phyloP scores from a whole-genome alignment of 2,113 vertebrate genomes.

The Drymodes brunneopygia region DNA sequence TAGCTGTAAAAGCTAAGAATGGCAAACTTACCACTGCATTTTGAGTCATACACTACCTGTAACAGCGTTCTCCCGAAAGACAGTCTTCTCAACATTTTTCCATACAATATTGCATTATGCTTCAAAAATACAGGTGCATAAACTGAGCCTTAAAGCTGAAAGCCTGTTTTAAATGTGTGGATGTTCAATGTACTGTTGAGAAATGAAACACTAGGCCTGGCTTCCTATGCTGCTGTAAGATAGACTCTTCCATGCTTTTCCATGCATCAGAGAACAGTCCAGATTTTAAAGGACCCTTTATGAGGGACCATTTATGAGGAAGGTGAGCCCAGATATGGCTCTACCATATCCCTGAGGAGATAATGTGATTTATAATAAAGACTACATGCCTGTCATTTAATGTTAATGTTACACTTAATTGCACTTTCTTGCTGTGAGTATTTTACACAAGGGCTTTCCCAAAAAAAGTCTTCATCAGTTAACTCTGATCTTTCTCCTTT shows the following conservation, averaged over 20 bases:
- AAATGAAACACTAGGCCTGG: not conserved
- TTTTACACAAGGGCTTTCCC: not conserved
- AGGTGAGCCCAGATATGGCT: not conserved
- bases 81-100: not conserved
- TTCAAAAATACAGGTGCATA: not conserved
- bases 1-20: not conserved
- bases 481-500: not conserved
- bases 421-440: not conserved
- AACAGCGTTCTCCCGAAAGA: not conserved
- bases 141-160: not conserved
- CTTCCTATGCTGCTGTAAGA: not conserved
- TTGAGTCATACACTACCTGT: not conserved
- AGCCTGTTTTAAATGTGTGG: not conserved
- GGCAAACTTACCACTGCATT: not conserved
- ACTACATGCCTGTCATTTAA: not conserved
- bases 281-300: not conserved
- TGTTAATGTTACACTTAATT: accelerated
- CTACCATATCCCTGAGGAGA: not conserved
- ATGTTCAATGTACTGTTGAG: not conserved
- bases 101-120: not conserved
- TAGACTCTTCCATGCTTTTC: not conserved
- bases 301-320: not conserved
- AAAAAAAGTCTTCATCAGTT: not conserved
- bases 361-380: not conserved
- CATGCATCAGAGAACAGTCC: not conserved